These are phyloP conservation scores for Paraescarpia echinospica DNA, from an alignment of 1,140 invertebrate genomes.

Conservation along the genomic window DNA sequence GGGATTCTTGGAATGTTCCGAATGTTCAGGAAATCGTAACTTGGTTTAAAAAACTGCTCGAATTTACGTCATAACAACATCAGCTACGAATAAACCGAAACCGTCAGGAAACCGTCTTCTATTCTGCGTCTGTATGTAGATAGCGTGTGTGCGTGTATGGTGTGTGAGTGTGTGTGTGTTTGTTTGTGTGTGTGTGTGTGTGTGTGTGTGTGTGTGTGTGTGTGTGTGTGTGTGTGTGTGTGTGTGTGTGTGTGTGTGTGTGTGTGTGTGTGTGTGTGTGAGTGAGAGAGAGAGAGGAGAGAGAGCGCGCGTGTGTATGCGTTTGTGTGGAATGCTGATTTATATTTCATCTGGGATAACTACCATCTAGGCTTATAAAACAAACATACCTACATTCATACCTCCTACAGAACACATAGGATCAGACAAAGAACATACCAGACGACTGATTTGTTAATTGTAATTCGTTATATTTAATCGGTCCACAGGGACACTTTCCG, in stretches of 20 bases:
- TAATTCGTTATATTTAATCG: background rate
- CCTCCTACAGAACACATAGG: background rate
- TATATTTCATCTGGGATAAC: too few relatives aligned
- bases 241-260: conserved; percentile 17
- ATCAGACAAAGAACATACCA: background rate
- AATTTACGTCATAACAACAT: too few relatives aligned
- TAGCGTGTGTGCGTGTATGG: background rate
- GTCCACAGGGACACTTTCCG: background rate
- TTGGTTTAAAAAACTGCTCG: too few relatives aligned
- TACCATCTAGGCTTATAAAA: too few relatives aligned
- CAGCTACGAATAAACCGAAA: too few relatives aligned
- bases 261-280: background rate
- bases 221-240: conserved; percentile 7
- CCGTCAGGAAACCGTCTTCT: too few relatives aligned
- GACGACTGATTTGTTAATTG: background rate
- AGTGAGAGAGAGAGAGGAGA: too few relatives aligned
- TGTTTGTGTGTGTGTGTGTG: background rate
- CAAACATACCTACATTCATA: background rate
- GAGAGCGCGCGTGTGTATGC: too few relatives aligned
- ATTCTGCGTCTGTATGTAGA: background rate
- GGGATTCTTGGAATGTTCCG: too few relatives aligned
- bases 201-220: conserved; percentile 9
- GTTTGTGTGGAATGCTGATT: too few relatives aligned
- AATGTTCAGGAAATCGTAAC: too few relatives aligned
- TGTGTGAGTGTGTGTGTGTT: background rate